phyloP scores from a whole-genome alignment of 2,888 invertebrate genomes.

The Leistus spinibarbis region DNA sequence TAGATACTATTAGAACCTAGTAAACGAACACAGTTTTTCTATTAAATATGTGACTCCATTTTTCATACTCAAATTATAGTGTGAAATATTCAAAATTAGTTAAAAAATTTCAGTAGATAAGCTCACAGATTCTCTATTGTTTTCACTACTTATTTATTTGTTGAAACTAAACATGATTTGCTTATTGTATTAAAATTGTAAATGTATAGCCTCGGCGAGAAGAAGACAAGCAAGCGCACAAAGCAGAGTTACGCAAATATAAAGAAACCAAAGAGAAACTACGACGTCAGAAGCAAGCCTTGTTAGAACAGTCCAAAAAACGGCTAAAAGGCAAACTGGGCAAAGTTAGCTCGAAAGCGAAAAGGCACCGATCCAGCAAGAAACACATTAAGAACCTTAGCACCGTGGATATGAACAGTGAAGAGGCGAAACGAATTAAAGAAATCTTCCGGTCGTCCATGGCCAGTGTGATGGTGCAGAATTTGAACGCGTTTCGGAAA shows the following conservation, averaged over 20 bases:
- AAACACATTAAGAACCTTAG: conserved; percentile 52
- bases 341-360: conserved; percentile 44
- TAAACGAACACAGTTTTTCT: too few species aligned
- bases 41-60: too few species aligned
- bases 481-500: conserved; percentile 87
- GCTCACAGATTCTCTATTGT: background rate
- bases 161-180: too few species aligned
- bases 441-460: conserved; percentile 82
- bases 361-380: conserved; percentile 47
- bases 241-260: conserved; percentile 74
- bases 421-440: conserved; percentile 74
- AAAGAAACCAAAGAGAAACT: conserved; percentile 81
- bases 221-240: conserved; percentile 73
- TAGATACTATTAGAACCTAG: too few species aligned
- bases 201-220: conserved; percentile 78
- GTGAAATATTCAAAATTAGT: too few species aligned
- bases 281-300: conserved; percentile 67
- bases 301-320: conserved; percentile 59
- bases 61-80: too few species aligned
- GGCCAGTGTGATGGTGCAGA: conserved; percentile 83
- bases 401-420: conserved; percentile 55
- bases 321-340: conserved; percentile 58
- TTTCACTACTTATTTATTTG: conserved; percentile 5
- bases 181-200: too few species aligned
- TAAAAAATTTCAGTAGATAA: conserved; percentile 4